Base-by-base conservation (phyloP, 2,888 invertebrate genomes). In the Geotrupes spiniger region DNA sequence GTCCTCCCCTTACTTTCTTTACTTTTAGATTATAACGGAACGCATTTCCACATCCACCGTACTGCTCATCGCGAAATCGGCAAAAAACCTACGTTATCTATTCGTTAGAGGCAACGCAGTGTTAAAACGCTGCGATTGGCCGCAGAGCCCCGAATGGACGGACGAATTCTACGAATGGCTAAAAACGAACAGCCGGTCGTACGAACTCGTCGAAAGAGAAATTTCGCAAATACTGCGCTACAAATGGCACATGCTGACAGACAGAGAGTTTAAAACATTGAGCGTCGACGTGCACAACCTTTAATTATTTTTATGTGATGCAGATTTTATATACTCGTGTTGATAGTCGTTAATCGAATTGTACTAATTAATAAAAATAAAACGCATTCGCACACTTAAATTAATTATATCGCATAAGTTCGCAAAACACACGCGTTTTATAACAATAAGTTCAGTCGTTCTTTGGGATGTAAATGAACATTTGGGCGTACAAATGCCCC, bases 1-100 rank as follows among this genome's bases (percentile, higher is more conserved):
- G 25, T 11, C 33, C 40, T 36, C 12, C 27, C 29, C n/a, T n/a
- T 21, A 21, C 21, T 4, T 21, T 21, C 6, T 15, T 46, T 28
- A 39, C 10, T 57, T 56, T 12, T 63, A 87, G 87, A 73, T 85
- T 57, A 76, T 89, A 16, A 80, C 87, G 4, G 89, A 91, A 66
- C 78, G 85, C 61, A 78, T 92, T 47, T 90, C 90, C 2, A 88
- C 89, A 1, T 78, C 85, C 0, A 90, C 89, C 0, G 77, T 89
- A 10, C 71, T 91, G 31, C 74, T 90, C 9, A 74, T 90, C 33
- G 87, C 84, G 0, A 76, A 77, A 37, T 80, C 81, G 1, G 83
- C 82, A 0, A 80, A 78, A 60, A 80, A 81, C 56, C 71, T 90
- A 44, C 76, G 77, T 12, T 75, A 76, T 43, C 72, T 89, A 1